phyloP scores from a whole-genome alignment of 2,113 vertebrate species.

The Eubucco bourcierii region DNA sequence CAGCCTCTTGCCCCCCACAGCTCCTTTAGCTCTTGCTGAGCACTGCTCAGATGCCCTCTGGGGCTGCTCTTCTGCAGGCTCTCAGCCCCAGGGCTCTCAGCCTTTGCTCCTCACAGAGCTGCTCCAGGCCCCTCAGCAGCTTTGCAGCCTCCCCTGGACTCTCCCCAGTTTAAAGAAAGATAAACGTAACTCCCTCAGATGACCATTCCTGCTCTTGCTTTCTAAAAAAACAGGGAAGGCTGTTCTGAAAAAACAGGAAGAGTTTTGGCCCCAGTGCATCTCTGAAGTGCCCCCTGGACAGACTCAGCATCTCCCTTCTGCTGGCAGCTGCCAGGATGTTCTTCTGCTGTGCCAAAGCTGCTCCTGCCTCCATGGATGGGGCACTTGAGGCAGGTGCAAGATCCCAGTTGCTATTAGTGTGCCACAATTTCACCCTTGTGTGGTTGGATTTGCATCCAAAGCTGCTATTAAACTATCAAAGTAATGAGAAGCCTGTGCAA shows the following conservation, averaged over 20 bases:
- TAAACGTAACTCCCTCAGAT: no score
- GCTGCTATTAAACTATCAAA: constrained; percentile 25
- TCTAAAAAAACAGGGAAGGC: neutral
- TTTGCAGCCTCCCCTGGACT: no score
- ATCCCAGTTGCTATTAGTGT: constrained; percentile 15
- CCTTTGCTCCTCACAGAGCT: no score
- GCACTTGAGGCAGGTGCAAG: neutral
- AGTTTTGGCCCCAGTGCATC: neutral
- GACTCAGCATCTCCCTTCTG: no score
- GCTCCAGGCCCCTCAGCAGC: no score
- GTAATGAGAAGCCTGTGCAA: constrained; percentile 12
- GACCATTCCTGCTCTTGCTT: neutral
- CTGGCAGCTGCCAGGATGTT: neutral
- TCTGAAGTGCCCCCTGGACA: neutral
- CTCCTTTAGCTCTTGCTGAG: no score
- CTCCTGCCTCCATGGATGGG: neutral
- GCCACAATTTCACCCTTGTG: neutral
- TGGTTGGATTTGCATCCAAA: constrained; percentile 72
- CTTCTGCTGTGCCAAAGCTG: neutral
- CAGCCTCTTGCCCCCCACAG: no score
- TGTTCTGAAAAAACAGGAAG: neutral
- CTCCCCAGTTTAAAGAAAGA: no score
- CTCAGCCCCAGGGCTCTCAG: no score
- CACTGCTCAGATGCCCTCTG: no score
- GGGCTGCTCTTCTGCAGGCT: no score